A percentile compares a stretch with the other conserved stretches of the same genome.
Evolutionary conservation across 2,888 invertebrate species (phyloP).

Genomic region (Hydrotaea cyrtoneurina): DNA sequence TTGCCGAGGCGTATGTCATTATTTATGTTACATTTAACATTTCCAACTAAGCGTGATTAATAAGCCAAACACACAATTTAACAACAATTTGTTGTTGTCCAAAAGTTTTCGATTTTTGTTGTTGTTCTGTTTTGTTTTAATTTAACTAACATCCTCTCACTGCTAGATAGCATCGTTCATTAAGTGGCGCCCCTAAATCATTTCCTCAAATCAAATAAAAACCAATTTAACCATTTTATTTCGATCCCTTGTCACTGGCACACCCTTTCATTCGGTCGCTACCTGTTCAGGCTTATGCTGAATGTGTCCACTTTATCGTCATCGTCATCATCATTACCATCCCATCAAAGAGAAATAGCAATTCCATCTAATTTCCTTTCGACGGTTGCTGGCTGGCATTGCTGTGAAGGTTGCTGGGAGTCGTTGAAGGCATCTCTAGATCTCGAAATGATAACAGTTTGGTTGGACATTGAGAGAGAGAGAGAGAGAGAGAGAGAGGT

Average conservation of each 20-base stretch:
- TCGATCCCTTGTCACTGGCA: no score
- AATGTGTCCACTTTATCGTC: slow-evolving; percentile 6
- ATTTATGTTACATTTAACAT: slow-evolving; percentile 66
- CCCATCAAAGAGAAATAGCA: not conserved
- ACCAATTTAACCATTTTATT: slow-evolving; percentile 1
- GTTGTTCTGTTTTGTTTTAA: not conserved
- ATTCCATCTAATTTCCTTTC: slow-evolving; percentile 64
- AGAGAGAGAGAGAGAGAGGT: no score
- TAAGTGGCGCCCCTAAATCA: not conserved
- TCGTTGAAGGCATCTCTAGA: not conserved
- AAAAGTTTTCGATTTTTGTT: not conserved
- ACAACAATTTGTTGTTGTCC: slow-evolving; percentile 14
- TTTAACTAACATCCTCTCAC: not conserved
- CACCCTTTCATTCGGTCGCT: not conserved
- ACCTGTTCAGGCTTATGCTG: not conserved
- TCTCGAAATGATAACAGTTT: slow-evolving; percentile 24
- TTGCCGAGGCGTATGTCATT: slow-evolving; percentile 52
- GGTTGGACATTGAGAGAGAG: not conserved
- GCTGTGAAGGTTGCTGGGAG: not conserved
- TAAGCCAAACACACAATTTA: slow-evolving; percentile 62
- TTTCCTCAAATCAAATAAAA: slow-evolving; percentile 8
- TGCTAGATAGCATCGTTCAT: not conserved
- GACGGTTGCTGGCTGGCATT: not conserved
- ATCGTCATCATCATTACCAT: no score
- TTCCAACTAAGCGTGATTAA: slow-evolving; percentile 66